Evolutionary conservation across 2,888 invertebrate species (phyloP).

Genomic region (Cistogaster globosa): DNA sequence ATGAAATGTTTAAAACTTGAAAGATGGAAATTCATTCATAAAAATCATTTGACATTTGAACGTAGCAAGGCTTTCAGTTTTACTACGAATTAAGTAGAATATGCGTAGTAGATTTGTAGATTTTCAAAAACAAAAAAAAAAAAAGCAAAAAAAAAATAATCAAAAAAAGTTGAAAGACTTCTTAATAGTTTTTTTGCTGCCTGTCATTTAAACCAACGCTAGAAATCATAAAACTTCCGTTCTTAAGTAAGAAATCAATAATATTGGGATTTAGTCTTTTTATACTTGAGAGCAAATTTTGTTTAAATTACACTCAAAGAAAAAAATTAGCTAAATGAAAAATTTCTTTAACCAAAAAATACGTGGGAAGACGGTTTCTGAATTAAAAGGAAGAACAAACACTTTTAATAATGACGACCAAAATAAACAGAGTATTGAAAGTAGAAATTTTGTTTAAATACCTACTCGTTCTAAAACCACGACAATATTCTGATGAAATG

Average conservation of each 20-base stretch:
- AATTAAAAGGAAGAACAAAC: no score
- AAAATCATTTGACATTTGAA: constrained; percentile 37
- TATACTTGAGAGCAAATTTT: constrained; percentile 25
- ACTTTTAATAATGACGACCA: no score
- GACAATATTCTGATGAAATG: no score
- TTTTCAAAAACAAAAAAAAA: neutral
- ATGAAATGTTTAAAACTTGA: constrained; percentile 12
- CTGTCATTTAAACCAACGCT: constrained; percentile 65
- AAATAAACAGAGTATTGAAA: no score
- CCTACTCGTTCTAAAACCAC: no score
- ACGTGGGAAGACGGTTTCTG: no score
- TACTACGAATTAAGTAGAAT: constrained; percentile 35
- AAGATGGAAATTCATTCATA: constrained; percentile 59
- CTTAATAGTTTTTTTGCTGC: constrained; percentile 6
- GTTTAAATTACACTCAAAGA: constrained; percentile 23
- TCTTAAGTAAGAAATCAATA: constrained; percentile 65
- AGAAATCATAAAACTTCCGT: constrained; percentile 69
- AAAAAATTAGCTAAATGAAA: constrained; percentile 1
- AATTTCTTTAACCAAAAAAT: no score
- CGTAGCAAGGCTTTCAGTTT: constrained; percentile 35
- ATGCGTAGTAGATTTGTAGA: constrained; percentile 11
- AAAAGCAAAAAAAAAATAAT: neutral
- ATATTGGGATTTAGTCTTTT: constrained; percentile 8
- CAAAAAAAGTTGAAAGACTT: no score
- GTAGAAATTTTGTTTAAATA: no score